phyloP scores from a whole-genome alignment of 1,140 invertebrate genomes.

The Drosophila ananassae region DNA sequence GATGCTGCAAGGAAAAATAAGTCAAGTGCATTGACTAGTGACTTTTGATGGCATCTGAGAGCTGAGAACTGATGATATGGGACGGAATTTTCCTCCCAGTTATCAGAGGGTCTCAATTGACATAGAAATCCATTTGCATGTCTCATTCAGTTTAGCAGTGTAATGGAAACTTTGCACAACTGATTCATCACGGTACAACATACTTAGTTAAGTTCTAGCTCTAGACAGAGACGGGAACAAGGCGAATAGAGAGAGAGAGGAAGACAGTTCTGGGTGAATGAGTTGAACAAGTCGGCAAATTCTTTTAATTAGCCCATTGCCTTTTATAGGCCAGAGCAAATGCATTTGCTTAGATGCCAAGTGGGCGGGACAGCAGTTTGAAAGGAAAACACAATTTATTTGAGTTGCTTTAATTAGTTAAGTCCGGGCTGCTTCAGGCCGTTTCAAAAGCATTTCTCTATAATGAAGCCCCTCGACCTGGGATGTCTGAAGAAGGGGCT shows the following conservation, averaged over 20 bases:
- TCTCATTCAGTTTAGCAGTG: constrained; percentile 33
- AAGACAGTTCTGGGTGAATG: constrained; percentile 24
- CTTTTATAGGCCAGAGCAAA: constrained; percentile 57
- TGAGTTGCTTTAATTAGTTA: constrained; percentile 48
- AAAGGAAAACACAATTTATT: constrained; percentile 33
- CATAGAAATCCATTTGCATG: constrained; percentile 71
- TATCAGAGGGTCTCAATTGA: constrained; percentile 59
- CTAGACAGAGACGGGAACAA: constrained; percentile 7
- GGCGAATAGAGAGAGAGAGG: constrained; percentile 1
- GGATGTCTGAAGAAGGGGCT: not conserved
- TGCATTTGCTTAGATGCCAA: constrained; percentile 57
- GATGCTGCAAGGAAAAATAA: constrained; percentile 50
- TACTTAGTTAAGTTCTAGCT: constrained; percentile 35
- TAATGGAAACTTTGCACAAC: constrained; percentile 7
- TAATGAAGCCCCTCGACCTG: not conserved
- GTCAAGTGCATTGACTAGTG: constrained; percentile 75
- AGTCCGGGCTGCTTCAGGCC: constrained; percentile 14
- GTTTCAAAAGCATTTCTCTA: constrained; percentile 15
- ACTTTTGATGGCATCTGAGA: constrained; percentile 39
- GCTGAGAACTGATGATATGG: constrained; percentile 17
- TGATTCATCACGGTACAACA: constrained; percentile 27
- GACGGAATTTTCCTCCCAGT: constrained; percentile 6
- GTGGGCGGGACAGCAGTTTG: constrained; percentile 21
- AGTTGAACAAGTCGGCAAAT: constrained; percentile 58
- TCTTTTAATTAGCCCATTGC: constrained; percentile 71